Evolutionary conservation across 2,797 vertebrate genomes (phyloP).

Genomic region (Falco columbarius): DNA sequence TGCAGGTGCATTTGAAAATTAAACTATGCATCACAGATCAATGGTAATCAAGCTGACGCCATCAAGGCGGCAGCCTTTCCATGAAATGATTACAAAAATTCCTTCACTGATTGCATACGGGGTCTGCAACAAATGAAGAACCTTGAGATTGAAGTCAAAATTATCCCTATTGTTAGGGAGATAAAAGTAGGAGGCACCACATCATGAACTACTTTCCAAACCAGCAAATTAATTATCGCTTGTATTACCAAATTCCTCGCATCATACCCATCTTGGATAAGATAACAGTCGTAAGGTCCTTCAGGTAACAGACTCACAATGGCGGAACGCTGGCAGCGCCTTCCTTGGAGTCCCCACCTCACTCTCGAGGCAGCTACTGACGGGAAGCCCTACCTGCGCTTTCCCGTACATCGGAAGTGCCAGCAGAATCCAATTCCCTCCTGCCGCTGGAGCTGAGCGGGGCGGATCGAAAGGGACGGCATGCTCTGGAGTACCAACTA

Average conservation of each 20-base stretch:
- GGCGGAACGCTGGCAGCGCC: background rate
- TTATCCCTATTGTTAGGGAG: background rate
- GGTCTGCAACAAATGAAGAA: background rate
- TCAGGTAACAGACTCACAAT: fast-evolving
- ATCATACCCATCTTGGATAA: background rate
- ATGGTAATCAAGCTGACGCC: background rate
- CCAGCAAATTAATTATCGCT: background rate
- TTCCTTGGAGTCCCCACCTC: background rate
- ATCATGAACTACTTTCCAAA: background rate
- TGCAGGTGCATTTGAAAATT: background rate
- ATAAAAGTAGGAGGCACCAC: background rate
- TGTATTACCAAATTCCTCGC: background rate
- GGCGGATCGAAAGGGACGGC: background rate
- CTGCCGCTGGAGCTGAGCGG: background rate
- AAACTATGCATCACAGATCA: background rate
- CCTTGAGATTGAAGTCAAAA: background rate
- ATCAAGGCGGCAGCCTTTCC: background rate
- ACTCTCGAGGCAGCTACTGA: too few species aligned
- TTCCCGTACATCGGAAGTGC: background rate
- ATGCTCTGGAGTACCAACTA: background rate
- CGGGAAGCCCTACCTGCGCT: background rate
- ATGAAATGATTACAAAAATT: background rate
- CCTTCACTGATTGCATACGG: background rate
- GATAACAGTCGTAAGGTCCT: background rate
- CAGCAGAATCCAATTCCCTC: background rate